Conservation (phyloP, 2,888 invertebrate genomes). For the Parnassius apollo region DNA sequence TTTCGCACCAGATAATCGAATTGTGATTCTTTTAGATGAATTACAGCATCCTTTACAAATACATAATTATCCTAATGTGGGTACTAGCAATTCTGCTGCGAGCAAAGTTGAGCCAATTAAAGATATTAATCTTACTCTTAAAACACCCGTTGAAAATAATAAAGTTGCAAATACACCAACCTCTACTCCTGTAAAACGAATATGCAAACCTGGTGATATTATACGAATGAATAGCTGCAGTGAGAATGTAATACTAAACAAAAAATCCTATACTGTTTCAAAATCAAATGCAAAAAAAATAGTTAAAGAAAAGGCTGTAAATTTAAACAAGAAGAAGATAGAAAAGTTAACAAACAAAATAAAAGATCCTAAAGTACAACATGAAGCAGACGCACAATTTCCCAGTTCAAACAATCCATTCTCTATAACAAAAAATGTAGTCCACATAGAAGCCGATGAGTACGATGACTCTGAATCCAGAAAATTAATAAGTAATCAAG, state of each 20-base stretch:
- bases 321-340: background rate
- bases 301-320: background rate
- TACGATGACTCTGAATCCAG: background rate
- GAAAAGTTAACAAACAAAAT: background rate
- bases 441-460: background rate
- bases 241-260: background rate
- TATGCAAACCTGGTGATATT: slow-evolving; percentile 6
- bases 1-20: background rate
- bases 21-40: background rate
- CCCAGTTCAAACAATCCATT: background rate
- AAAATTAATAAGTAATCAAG: background rate
- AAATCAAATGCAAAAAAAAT: background rate
- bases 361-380: background rate
- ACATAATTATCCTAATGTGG: no score
- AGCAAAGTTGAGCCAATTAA: no score
- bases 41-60: background rate
- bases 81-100: no score
- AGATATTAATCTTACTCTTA: no score
- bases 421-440: background rate
- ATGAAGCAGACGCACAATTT: no score
- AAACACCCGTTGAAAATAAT: background rate
- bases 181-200: background rate
- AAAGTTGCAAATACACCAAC: background rate
- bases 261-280: background rate
- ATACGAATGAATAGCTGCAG: slow-evolving; percentile 3